These are phyloP conservation scores for Syrmaticus mikado DNA, from an alignment of 2,113 vertebrate genomes.

Conservation along the genomic window DNA sequence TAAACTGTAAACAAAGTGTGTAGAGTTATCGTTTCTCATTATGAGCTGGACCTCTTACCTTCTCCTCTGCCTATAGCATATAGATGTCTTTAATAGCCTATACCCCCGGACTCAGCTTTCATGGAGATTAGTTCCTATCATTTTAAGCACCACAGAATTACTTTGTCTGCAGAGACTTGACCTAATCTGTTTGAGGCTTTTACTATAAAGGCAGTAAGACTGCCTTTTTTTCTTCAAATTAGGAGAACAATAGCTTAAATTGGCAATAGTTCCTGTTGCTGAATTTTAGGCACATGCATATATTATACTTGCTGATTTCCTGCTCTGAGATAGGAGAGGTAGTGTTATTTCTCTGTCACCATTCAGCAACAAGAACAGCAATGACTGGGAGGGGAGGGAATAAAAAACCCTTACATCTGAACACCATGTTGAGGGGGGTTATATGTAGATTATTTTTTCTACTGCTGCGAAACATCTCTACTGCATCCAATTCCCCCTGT, in stretches of 20 bases:
- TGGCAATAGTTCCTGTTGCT: conserved; percentile 60
- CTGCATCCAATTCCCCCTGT: conserved; percentile 36
- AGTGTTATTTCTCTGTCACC: background rate
- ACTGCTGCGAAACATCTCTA: conserved; percentile 14
- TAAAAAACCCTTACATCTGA: conserved; percentile 5
- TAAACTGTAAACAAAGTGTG: conserved; percentile 78
- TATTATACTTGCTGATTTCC: conserved; percentile 57
- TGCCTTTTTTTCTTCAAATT: conserved; percentile 67
- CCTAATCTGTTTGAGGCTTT: conserved; percentile 73
- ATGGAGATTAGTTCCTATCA: conserved; percentile 73
- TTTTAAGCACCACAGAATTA: conserved; percentile 74
- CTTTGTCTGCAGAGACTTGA: conserved; percentile 74
- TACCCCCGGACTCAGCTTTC: conserved; percentile 60
- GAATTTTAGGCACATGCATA: conserved; percentile 31
- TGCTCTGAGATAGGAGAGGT: background rate
- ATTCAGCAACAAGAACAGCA: conserved; percentile 8
- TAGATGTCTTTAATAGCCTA: conserved; percentile 69
- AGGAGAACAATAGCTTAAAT: conserved; percentile 59
- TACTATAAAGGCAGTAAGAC: conserved; percentile 46
- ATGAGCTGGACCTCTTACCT: conserved; percentile 72
- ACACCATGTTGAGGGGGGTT: background rate
- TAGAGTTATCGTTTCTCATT: conserved; percentile 77
- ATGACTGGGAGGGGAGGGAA: background rate
- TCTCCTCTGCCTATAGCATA: conserved; percentile 57
- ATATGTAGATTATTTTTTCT: conserved; percentile 31